phyloP scores from a whole-genome alignment of 2,113 vertebrate species.

The Scortum barcoo region DNA sequence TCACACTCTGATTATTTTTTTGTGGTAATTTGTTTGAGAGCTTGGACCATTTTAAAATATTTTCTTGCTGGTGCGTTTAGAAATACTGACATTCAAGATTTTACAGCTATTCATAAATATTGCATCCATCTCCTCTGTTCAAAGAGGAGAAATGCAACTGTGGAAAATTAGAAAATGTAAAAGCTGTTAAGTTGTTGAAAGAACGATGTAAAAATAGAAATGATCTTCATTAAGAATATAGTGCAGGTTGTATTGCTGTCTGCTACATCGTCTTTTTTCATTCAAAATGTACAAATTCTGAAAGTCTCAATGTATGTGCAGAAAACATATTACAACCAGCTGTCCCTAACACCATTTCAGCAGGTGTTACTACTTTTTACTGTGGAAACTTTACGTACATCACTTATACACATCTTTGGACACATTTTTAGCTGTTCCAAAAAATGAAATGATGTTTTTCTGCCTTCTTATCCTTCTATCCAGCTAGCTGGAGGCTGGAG shows the following conservation, averaged over 20 bases:
- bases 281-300: background rate
- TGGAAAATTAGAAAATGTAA: background rate
- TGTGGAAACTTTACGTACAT: too few species aligned
- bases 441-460: too few species aligned
- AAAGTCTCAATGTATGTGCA: background rate
- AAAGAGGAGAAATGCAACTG: too few species aligned
- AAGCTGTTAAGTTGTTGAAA: background rate
- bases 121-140: background rate
- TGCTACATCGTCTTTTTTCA: background rate
- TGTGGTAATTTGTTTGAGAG: background rate
- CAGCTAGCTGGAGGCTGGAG: too few species aligned
- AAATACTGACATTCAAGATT: background rate
- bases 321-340: too few species aligned
- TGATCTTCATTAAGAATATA: background rate
- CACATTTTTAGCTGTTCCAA: too few species aligned
- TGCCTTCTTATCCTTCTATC: too few species aligned
- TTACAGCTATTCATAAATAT: background rate
- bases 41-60: background rate
- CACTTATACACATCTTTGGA: too few species aligned
- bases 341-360: too few species aligned
- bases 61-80: background rate
- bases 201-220: background rate
- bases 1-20: conserved; percentile 8
- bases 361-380: too few species aligned
- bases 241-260: background rate